A percentile compares a stretch with the other conserved stretches of the same genome.
These are phyloP conservation scores for Popillia japonica DNA, from an alignment of 1,140 invertebrate species.

Conservation along the genomic window DNA sequence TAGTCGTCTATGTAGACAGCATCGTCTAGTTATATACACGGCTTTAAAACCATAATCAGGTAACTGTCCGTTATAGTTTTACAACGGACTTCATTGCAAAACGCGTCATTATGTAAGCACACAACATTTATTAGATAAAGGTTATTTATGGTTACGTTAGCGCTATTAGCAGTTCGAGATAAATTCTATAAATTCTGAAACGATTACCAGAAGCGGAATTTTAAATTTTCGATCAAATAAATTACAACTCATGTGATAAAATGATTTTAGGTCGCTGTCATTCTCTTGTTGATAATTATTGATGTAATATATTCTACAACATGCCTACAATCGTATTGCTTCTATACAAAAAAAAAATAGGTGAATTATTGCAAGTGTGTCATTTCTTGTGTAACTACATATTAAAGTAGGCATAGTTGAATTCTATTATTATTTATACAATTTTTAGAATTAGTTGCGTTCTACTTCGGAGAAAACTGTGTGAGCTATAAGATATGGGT, in stretches of 20 bases:
- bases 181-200: slow-evolving; percentile 12
- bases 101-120: not conserved
- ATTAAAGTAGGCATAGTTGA: too few relatives aligned
- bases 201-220: not conserved
- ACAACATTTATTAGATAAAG: not conserved
- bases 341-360: not conserved
- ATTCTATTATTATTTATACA: too few relatives aligned
- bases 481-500: too few relatives aligned
- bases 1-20: not conserved
- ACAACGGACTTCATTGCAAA: not conserved
- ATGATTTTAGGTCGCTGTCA: not conserved
- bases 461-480: too few relatives aligned
- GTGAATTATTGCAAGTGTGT: not conserved
- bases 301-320: too few relatives aligned
- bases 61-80: not conserved
- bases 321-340: not conserved
- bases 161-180: not conserved
- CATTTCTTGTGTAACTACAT: not conserved
- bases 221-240: not conserved
- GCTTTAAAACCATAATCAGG: too few relatives aligned
- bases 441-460: not conserved
- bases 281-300: not conserved
- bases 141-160: not conserved
- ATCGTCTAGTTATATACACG: not conserved
- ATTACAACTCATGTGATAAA: too few relatives aligned